A percentile compares a stretch with the other conserved stretches of the same genome.
These are phyloP conservation scores for Pterophyllum scalare DNA, from an alignment of 2,113 vertebrate genomes.

Conservation along the genomic window DNA sequence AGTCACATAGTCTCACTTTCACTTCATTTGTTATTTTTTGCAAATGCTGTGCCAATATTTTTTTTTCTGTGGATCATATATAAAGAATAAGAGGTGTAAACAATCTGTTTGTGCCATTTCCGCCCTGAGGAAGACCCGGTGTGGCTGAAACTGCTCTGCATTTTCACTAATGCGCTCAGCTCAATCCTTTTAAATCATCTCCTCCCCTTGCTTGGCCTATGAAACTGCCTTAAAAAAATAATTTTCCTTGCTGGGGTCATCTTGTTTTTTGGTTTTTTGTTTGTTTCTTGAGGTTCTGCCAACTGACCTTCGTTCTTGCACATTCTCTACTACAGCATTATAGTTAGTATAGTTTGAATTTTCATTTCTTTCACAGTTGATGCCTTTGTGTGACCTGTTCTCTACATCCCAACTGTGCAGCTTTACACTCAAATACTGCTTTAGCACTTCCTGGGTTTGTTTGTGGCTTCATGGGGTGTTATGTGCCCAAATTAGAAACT, in stretches of 20 bases:
- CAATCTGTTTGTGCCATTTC: not conserved
- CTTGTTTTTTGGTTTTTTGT: not conserved
- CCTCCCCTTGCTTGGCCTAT: not conserved
- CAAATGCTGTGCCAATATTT: not conserved
- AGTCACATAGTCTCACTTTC: not conserved
- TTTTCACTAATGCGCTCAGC: not conserved
- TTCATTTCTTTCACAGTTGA: not conserved
- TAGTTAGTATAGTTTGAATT: not conserved
- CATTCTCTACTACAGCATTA: not conserved
- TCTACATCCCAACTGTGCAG: not conserved
- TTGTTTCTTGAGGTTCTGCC: not conserved
- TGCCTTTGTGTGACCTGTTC: not conserved
- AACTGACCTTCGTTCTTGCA: not conserved
- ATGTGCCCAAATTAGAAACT: not conserved
- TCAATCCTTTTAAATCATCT: not conserved
- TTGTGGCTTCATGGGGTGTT: not conserved
- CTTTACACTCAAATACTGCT: not conserved
- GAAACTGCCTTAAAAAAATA: not conserved
- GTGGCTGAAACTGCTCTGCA: not conserved
- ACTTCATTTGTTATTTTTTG: not conserved
- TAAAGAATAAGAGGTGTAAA: not conserved
- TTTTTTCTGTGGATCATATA: not conserved
- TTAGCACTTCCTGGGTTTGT: not conserved
- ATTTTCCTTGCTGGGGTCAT: not conserved
- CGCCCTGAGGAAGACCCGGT: not conserved